Conservation (phyloP, 2,797 vertebrate genomes). For the Buphagus erythrorhynchus region DNA sequence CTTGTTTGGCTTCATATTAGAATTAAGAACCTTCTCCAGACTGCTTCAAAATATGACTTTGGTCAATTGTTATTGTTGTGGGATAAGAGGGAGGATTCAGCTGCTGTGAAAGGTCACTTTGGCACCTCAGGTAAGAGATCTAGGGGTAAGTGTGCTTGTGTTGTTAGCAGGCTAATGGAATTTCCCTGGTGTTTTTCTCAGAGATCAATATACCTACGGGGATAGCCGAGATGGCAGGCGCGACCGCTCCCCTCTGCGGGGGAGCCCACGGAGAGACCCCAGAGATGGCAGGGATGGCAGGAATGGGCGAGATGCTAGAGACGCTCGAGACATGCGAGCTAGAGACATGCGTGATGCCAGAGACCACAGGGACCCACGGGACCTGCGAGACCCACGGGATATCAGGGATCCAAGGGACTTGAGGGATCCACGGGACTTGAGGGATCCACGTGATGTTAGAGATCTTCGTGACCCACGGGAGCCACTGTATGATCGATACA, state of each 20-base stretch:
- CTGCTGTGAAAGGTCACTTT: background rate
- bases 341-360: constrained; percentile 70
- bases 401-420: constrained; percentile 73
- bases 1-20: background rate
- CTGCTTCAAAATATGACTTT: background rate
- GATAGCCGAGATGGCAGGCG: constrained; percentile 78
- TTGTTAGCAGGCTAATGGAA: constrained; percentile 17
- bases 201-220: constrained; percentile 78
- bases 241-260: constrained; percentile 80
- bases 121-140: constrained; percentile 20
- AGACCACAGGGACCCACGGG: constrained; percentile 77
- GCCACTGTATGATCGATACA: constrained; percentile 61
- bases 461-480: constrained; percentile 75
- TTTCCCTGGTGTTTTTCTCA: constrained; percentile 68
- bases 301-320: constrained; percentile 83
- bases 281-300: constrained; percentile 85
- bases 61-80: background rate
- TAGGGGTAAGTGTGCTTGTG: background rate
- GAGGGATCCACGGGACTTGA: constrained; percentile 74
- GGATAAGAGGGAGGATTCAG: constrained; percentile 27
- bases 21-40: background rate
- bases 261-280: constrained; percentile 82
- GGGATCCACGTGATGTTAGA: constrained; percentile 75
- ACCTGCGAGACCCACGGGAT: constrained; percentile 78
- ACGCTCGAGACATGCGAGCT: constrained; percentile 75